Base-by-base conservation (phyloP, 2,888 invertebrate species). In the Caenorhabditis sinica region DNA sequence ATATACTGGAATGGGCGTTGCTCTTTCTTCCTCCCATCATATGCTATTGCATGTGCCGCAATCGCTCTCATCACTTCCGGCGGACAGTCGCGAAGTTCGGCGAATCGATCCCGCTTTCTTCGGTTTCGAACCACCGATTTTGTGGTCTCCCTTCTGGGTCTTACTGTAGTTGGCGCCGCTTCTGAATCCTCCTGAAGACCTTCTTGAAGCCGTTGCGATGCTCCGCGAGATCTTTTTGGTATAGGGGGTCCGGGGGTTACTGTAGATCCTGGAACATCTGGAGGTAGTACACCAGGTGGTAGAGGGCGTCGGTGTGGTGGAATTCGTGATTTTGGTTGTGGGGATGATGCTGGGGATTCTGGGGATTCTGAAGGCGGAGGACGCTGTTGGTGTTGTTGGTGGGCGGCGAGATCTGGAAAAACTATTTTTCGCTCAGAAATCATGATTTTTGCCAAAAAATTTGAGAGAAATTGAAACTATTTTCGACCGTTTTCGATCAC, bases 61-160 rank as follows among this genome's bases (percentile, higher is more conserved):
- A 80, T 72, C 0, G 80, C 80, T 15, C 66, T 20, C 80, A 80
- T 80, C 11, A 80, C 49, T 43, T 72, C 80, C 2, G 80, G 80
- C 9, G 80, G 80, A 36, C 56, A 65, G 8, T 73, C 72, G 0
- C 80, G 65, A 17, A 80, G 56, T 2, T 72, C 58, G 2, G 80
- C 72, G 58, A 72, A 80, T 11, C 66, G 56, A 33, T 80, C 80
- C 30, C 45, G 53, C 9, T 40, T 60, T 8, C 45, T 65, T 2
- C 72, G 51, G 6, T 43, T 25, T 23, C 80, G 53, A 15, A 80
- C 43, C 30, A 80, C 80, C 6, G 72, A 30, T 20, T 65, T 61
- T 0, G 80, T 80, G 11, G 80, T 80, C n/a, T 80, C 80, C 0
- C 77, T 71, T 20, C 13, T 5, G 2, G 40, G 9, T 6, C 40